These are phyloP conservation scores for Gisinianus flammeolus DNA, from an alignment of 2,888 invertebrate species.

Conservation along the genomic window DNA sequence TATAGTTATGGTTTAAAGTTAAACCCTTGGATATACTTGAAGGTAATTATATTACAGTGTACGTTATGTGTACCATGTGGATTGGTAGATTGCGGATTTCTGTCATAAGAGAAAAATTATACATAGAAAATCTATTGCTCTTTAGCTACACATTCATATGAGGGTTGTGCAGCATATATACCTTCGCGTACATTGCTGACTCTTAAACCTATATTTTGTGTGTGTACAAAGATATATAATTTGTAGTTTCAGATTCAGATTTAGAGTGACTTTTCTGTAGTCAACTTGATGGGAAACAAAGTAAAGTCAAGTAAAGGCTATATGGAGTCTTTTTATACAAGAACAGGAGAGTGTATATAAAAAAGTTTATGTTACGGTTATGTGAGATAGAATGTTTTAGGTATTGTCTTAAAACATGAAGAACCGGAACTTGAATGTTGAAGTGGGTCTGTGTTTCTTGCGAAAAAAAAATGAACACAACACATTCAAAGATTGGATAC, in stretches of 20 bases:
- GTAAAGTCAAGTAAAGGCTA: neutral
- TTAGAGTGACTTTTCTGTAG: neutral
- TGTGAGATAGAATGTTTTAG: neutral
- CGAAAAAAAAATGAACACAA: neutral
- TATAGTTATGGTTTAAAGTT: neutral
- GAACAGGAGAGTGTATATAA: neutral
- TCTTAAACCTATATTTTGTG: too few relatives aligned
- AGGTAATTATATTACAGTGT: neutral
- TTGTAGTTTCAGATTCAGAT: neutral
- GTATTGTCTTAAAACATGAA: neutral
- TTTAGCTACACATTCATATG: neutral
- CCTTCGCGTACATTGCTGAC: too few relatives aligned
- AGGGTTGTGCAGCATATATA: too few relatives aligned
- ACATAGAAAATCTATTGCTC: neutral
- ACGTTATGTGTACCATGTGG: neutral
- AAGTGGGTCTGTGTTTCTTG: neutral
- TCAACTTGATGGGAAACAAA: neutral
- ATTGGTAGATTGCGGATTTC: too few relatives aligned
- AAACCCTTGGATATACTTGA: neutral
- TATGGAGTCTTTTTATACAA: neutral
- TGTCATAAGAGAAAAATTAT: neutral
- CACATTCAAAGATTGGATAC: neutral
- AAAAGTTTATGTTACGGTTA: neutral
- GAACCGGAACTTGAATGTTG: neutral
- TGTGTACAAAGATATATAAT: neutral